Base-by-base conservation (phyloP, 2,797 vertebrate species). In the Vireo griseus region DNA sequence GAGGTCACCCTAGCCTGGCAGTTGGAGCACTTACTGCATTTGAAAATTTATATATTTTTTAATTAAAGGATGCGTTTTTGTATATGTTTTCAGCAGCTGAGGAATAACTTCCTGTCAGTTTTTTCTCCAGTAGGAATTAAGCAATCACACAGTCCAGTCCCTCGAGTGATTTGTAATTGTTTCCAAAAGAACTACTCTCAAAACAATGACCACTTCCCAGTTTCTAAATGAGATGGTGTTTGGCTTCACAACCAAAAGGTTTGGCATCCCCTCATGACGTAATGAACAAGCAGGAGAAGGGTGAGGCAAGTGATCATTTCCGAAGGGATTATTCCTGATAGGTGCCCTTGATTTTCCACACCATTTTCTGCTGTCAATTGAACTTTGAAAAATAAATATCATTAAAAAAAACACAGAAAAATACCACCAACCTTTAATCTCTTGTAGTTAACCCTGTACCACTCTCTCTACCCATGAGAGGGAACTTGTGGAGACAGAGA, bases 181-280 rank as follows among this genome's bases (percentile, higher is more conserved):
- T 74, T 74, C 44, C 44, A 66, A 66, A 74, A 48, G 31, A 65
- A 35, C 17, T 74, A 42, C 26, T 65, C 37, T 25, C 51, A 50
- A 44, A 66, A 66, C 0, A 0, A 66, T 0, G 3, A 66, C 51
- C 37, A 66, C 52, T 58, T 74, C 26, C 26, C 61, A 44, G 0
- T 66, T 66, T 42, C 37, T 84, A 44, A 74, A 26, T 58, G 44
- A 74, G 61, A 44, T 58, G 37, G 26, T 58, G 52, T 50, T 84
- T 50, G 69, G 17, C 52, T 50, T 84, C 69, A 66, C 21, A 84
- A 26, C 26, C 14, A 15, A 74, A 31, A 58, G 14, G 14, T 66
- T 26, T 66, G 52, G n/a, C 37, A 58, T 50, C 69, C 50, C 58
- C 20, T 65, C 35, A 55, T 4, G 15, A 55, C 10, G 19, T 24